These are phyloP conservation scores for Corapipo altera DNA, from an alignment of 2,113 vertebrate species.

Conservation along the genomic window DNA sequence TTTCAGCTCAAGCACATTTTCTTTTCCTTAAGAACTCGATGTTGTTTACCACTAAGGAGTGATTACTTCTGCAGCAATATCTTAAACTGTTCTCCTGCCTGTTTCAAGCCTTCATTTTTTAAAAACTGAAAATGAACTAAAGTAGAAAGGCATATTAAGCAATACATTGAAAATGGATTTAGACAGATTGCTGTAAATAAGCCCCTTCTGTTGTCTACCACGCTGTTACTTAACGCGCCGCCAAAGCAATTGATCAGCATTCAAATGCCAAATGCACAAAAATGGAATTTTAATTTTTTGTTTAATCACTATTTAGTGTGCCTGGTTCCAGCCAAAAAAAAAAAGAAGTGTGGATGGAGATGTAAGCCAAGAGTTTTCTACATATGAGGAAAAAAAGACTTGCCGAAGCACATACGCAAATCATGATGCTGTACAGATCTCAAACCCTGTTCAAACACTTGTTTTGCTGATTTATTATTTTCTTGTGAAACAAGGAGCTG, in stretches of 20 bases:
- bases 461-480: background rate
- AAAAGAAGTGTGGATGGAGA: background rate
- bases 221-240: conserved; percentile 40
- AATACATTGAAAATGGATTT: conserved; percentile 61
- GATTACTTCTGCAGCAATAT: conserved; percentile 41
- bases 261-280: conserved; percentile 61
- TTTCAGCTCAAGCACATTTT: conserved; percentile 36
- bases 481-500: background rate
- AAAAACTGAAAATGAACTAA: conserved; percentile 51
- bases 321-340: conserved; percentile 38
- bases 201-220: conserved; percentile 57
- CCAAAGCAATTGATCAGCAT: conserved; percentile 53
- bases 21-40: conserved; percentile 30
- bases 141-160: conserved; percentile 62
- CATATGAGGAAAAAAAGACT: background rate
- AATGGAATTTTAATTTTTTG: conserved; percentile 72
- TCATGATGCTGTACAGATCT: background rate
- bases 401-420: background rate
- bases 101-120: conserved; percentile 43
- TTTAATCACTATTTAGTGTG: conserved; percentile 68
- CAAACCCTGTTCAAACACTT: background rate
- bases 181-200: conserved; percentile 66
- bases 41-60: conserved; percentile 29
- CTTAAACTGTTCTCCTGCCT: conserved; percentile 15
- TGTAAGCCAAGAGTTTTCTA: conserved; percentile 23